phyloP scores from a whole-genome alignment of 2,888 invertebrate species.

The Latrodectus elegans region DNA sequence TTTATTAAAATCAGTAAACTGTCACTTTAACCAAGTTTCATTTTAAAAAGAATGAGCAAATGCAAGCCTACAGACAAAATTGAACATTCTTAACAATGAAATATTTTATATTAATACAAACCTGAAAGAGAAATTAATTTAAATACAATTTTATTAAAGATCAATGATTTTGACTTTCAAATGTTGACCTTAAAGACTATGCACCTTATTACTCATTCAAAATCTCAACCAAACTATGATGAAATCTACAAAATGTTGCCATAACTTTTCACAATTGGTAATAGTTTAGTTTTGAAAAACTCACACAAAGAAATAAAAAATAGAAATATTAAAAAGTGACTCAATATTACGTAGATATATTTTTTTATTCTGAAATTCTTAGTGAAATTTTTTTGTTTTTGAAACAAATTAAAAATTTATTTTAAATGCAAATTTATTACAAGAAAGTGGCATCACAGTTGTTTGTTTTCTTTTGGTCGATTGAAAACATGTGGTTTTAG shows the following conservation, averaged over 20 bases:
- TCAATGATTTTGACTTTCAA: conserved; percentile 22
- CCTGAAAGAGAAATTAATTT: no score
- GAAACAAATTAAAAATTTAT: neutral
- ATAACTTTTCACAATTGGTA: neutral
- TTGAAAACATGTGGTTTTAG: neutral
- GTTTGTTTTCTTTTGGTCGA: neutral
- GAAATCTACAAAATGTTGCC: neutral
- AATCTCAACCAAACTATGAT: neutral
- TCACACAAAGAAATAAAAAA: neutral
- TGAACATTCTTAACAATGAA: neutral
- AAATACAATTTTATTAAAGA: no score
- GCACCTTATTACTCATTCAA: neutral
- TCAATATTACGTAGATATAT: neutral
- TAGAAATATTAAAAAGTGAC: neutral
- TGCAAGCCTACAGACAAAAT: neutral
- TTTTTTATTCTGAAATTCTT: neutral
- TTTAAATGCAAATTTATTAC: neutral
- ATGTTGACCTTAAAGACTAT: conserved; percentile 22
- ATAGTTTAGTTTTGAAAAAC: neutral
- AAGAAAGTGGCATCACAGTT: neutral
- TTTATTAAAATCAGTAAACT: neutral
- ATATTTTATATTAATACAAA: no score
- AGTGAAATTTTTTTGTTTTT: neutral
- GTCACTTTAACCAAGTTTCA: neutral
- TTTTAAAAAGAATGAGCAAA: neutral